Percentiles rank a stretch among this genome's conserved stretches.
Conservation (phyloP, 2,888 invertebrate genomes). For the Drosophila ochracea region DNA sequence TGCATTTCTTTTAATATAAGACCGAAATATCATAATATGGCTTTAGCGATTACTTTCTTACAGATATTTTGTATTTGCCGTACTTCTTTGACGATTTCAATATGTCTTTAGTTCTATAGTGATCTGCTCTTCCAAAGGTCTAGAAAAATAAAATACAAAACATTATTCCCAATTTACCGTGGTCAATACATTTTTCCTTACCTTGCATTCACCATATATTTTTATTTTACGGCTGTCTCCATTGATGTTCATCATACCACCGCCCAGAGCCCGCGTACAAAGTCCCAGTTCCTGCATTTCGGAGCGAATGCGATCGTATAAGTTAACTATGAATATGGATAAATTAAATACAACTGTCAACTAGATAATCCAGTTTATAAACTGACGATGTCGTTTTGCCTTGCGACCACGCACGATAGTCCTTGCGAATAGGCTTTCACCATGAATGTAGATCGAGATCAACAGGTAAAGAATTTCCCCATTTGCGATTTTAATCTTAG, state of each 20-base stretch:
- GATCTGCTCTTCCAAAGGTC: conserved; percentile 60
- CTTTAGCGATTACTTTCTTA: conserved; percentile 13
- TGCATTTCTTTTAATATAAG: background rate
- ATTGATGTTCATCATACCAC: conserved; percentile 48
- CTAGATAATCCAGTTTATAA: background rate
- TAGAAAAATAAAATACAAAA: conserved; percentile 7
- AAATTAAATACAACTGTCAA: background rate
- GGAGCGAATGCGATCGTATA: conserved; percentile 23
- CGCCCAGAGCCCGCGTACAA: conserved; percentile 52
- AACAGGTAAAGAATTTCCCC: conserved; percentile 51
- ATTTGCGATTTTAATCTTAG: conserved; percentile 20
- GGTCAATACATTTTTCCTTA: conserved; percentile 14
- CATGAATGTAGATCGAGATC: conserved; percentile 52
- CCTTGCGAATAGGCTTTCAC: conserved; percentile 32
- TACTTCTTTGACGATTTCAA: conserved; percentile 27
- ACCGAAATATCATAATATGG: background rate
- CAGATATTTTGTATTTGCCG: conserved; percentile 29
- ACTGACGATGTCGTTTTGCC: conserved; percentile 46
- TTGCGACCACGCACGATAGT: conserved; percentile 49
- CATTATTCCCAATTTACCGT: background rate
- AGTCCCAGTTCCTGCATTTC: conserved; percentile 33
- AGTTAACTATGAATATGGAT: conserved; percentile 7
- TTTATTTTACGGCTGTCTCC: conserved; percentile 8
- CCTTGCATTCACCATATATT: conserved; percentile 44
- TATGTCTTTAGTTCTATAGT: conserved; percentile 42